Base-by-base conservation (phyloP, 2,888 invertebrate species). In the Tenthredo livida region DNA sequence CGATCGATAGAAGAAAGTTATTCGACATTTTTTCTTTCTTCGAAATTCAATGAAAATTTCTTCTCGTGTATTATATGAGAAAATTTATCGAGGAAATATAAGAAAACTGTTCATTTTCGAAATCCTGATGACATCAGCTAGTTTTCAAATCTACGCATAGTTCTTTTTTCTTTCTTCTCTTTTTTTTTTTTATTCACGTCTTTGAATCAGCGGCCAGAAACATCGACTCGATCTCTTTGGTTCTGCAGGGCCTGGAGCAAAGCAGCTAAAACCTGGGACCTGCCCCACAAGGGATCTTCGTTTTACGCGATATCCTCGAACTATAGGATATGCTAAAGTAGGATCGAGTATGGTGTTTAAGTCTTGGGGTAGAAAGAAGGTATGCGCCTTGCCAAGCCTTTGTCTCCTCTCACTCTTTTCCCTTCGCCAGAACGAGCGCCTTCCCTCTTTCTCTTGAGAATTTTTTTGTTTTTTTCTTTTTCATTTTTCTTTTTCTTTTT, bases 331-430 rank as follows among this genome's bases (percentile, higher is more conserved):
- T 83, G 70, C 83, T 83, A 83, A 67, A 83, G 65, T 83, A 29
- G 43, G 3, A 47, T 83, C 29, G 67, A 67, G 67, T 67, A 83
- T 83, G 61, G 70, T 58, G 83, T 83, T 47, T 33, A 67, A 40
- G 47, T 82, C 61, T 67, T 43, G 17, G 83, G 83, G 83, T 67
- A 58, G 67, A 84, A 85, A 84, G 84, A 85, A 85, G 82, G 87
- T 85, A 87, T 86, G 86, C 86, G 86, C 85, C 84, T 84, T 67
- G 87, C 86, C 86, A 85, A 86, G 86, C 87, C 86, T 77, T 84
- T 84, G 80, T 84, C 73, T 80, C 84, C 84, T 84, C 73, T 84
- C 86, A 65, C 75, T 84, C 84, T 77, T 83, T 84, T 84, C 70
- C 78, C 84, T 77, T 47, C 77, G 21, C 43, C 85, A 86, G 77